These are phyloP conservation scores for Erinaceus europaeus DNA, from an alignment of 2,113 vertebrate genomes.

Conservation along the genomic window DNA sequence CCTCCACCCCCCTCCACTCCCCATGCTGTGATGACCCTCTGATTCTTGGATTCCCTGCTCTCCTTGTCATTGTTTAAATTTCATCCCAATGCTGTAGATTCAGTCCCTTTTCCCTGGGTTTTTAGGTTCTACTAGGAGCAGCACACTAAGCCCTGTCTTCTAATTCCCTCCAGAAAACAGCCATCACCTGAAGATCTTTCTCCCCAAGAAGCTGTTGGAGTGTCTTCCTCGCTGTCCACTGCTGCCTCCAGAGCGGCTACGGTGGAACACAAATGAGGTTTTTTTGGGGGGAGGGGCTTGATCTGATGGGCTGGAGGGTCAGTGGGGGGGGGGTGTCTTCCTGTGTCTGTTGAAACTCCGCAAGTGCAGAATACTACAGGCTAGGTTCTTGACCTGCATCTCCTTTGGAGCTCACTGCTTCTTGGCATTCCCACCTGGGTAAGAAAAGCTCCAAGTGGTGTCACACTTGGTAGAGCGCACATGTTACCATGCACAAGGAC, in stretches of 20 bases:
- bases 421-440: neutral
- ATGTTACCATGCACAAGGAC: neutral
- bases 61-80: neutral
- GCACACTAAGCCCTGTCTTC: neutral
- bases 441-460: too few species aligned
- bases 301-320: neutral
- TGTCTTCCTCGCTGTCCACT: conserved; percentile 86
- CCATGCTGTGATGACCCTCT: neutral
- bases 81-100: neutral
- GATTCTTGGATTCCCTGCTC: neutral
- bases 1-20: too few species aligned
- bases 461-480: neutral
- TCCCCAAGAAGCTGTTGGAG: conserved; percentile 92
- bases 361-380: neutral
- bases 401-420: neutral
- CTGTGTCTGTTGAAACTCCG: neutral
- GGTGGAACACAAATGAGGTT: conserved; percentile 95
- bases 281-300: conserved; percentile 3
- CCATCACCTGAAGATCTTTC: conserved; percentile 89
- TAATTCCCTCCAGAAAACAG: conserved; percentile 79
- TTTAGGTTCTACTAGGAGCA: neutral
- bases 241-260: conserved; percentile 88
- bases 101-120: neutral
- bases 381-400: neutral
- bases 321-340: neutral